Evolutionary conservation across 2,888 invertebrate species (phyloP), one percentile per base, ranked within the genome.

Genomic region (Galeruca laticollis): DNA sequence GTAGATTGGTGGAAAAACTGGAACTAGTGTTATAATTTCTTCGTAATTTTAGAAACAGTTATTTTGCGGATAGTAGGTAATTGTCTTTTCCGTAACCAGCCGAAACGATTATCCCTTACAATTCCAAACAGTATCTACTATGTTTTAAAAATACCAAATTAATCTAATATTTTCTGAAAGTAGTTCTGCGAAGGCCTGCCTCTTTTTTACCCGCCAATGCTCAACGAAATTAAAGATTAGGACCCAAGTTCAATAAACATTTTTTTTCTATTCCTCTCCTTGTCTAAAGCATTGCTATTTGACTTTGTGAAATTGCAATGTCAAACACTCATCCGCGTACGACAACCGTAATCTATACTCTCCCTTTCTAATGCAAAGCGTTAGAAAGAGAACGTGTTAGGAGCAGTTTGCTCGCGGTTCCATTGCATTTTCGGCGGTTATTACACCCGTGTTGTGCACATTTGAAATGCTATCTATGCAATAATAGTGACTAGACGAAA

Each of bases 401-500:
- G 3, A 57, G 11, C 43, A 20, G 10, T 52, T 20, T 67, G 72
- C 47, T 74, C 75, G 60, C 43, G 49, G 31, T 75, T 78, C 77
- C 79, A 80, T 73, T 79, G 81, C 81, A 82, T 79, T 82, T 81
- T 81, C 77, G 79, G 80, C 78, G 83, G 83, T 84, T 83, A 82
- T 82, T 84, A 83, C 84, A 84, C 83, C 79, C 83, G 76, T 82
- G 82, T 83, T 82, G 83, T 82, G 82, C 78, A 78, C 80, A 80
- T 81, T 80, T 79, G 81, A 78, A 68, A 68, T 78, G 81, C 82
- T 83, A 83, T 83, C 84, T 84, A 84, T 84, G 82, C 84, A 84
- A 83, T 84, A 84, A 83, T 84, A 83, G 84, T 79, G 84, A 84
- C 83, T 83, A 84, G 84, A 84, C 83, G 82, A 84, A 81, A 82